phyloP scores from a whole-genome alignment of 2,113 vertebrate genomes.

The Podarcis cretensis region DNA sequence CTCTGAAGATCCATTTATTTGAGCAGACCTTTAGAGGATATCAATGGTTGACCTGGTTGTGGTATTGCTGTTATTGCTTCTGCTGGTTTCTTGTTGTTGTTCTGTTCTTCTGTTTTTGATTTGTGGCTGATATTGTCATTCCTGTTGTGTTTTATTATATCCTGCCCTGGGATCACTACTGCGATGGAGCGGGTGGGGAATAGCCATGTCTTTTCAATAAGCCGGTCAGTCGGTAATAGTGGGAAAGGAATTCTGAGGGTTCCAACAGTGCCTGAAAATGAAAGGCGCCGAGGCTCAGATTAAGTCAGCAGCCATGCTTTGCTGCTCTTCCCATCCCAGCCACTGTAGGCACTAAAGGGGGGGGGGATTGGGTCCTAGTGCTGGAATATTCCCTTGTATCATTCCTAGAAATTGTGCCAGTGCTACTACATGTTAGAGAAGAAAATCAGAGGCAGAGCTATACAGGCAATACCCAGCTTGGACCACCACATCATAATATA shows the following conservation, averaged over 20 bases:
- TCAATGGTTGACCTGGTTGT: no score
- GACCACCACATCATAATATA: neutral
- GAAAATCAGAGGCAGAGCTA: neutral
- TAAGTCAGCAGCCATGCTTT: neutral
- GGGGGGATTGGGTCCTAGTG: neutral
- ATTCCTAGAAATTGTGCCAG: neutral
- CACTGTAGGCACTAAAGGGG: neutral
- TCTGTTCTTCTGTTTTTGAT: no score
- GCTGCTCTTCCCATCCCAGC: no score
- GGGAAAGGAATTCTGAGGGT: neutral
- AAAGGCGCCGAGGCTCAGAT: neutral
- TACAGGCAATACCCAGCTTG: neutral
- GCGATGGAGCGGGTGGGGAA: no score
- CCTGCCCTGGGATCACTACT: no score
- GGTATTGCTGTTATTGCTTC: no score
- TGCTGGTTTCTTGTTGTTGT: no score
- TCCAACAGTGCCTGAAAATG: neutral
- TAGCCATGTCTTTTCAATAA: no score
- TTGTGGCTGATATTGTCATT: no score
- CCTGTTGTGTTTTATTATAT: no score
- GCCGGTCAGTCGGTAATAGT: neutral
- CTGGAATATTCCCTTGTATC: neutral
- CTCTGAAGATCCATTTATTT: no score
- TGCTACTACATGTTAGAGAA: neutral
- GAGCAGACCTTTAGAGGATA: no score